phyloP scores from a whole-genome alignment of 2,113 vertebrate species.

The Rafetus swinhoei region DNA sequence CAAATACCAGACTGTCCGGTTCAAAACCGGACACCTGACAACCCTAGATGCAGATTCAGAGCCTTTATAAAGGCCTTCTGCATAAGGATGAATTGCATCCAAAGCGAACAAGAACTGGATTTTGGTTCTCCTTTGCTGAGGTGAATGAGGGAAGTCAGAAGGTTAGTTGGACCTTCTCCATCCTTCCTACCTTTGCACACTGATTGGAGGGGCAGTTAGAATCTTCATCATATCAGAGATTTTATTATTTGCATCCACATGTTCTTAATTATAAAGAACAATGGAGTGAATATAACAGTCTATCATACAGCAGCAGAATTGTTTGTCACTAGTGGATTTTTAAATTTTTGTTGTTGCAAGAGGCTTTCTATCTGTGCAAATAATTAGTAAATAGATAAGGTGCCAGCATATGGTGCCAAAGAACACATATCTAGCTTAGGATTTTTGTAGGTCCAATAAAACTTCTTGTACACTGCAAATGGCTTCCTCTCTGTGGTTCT shows the following conservation, averaged over 20 bases:
- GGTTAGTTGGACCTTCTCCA: neutral
- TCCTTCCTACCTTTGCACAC: neutral
- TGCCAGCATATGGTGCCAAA: neutral
- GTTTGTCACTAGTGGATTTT: neutral
- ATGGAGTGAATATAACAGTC: neutral
- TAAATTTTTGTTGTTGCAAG: neutral
- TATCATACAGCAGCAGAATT: conserved; percentile 4
- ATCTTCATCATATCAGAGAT: neutral
- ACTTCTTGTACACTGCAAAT: neutral
- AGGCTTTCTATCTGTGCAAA: neutral
- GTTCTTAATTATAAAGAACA: neutral
- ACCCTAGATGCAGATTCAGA: neutral
- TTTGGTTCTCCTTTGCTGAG: neutral
- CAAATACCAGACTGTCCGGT: too few relatives aligned
- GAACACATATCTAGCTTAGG: neutral
- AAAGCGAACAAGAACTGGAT: neutral
- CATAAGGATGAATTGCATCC: too few relatives aligned
- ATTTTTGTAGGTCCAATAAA: neutral
- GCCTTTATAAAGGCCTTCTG: neutral
- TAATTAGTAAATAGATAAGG: neutral
- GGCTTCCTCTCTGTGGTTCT: neutral
- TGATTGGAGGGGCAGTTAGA: neutral
- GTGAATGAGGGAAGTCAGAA: neutral
- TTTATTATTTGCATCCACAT: neutral
- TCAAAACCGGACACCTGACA: too few relatives aligned